Base-by-base conservation (phyloP, 2,888 invertebrate genomes). In the Steinernema hermaphroditum region DNA sequence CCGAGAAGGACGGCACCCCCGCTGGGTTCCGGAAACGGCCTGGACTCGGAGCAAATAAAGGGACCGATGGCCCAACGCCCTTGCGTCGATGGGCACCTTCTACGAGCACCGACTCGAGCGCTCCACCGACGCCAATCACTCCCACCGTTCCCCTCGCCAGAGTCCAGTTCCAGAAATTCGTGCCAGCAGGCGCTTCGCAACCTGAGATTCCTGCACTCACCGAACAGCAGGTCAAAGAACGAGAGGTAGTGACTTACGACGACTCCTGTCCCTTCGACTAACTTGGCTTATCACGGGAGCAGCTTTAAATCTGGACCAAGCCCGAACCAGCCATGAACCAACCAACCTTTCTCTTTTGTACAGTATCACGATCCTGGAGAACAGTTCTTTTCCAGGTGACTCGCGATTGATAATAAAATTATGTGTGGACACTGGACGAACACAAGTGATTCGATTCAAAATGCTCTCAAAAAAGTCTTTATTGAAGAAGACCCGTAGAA, bases 251-350 rank as follows among this genome's bases (percentile, higher is more conserved):
- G 12, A 62, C 62, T 14, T 62, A 62, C 62, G 62, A 62, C 19
- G 62, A 62, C 32, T 62, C 62, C 1, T 62, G 62, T 62, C 62
- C 62, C 19, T 62, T 62, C 29, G 62, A 62, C 29, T 62, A 32
- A 62, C 62, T 8, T 12, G 12, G 37, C n/a, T n/a, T n/a, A n/a
- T n/a, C n/a, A n/a, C n/a, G n/a, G n/a, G n/a, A n/a, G n/a, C n/a
- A n/a, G n/a, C n/a, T n/a, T n/a, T n/a, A n/a, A n/a, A n/a, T n/a
- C n/a, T n/a, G n/a, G n/a, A n/a, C n/a, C n/a, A n/a, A n/a, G n/a
- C n/a, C n/a, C n/a, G n/a, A n/a, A n/a, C n/a, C n/a, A n/a, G n/a
- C n/a, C n/a, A n/a, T n/a, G n/a, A n/a, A n/a, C n/a, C n/a, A n/a
- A n/a, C n/a, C n/a, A n/a, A n/a, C n/a, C n/a, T n/a, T n/a, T n/a